phyloP scores from a whole-genome alignment of 1,140 invertebrate species.

The Eulimnadia texana region DNA sequence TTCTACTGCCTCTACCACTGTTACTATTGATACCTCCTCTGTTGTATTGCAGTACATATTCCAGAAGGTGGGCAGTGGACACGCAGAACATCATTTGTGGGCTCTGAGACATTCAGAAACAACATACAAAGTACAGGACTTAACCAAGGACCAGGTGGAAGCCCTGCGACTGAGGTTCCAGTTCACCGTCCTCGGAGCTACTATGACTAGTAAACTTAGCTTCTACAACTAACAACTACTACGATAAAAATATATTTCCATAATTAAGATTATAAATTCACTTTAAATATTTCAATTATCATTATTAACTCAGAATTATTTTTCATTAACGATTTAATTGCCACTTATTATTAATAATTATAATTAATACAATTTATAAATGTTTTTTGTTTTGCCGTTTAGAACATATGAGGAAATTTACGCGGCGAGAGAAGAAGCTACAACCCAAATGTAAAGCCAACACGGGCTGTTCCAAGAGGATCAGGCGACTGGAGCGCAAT shows the following conservation, averaged over 20 bases:
- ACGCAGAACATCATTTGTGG: conserved; percentile 16
- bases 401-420: conserved; percentile 15
- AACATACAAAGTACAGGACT: conserved; percentile 17
- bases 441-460: conserved; percentile 15
- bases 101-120: conserved; percentile 5
- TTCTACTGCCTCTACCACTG: no score
- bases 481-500: conserved; percentile 15
- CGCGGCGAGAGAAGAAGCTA: conserved; percentile 14
- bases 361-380: no score
- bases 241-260: no score
- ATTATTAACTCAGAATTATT: no score
- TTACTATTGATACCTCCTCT: no score
- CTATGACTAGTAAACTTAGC: conserved; percentile 9
- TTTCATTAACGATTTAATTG: no score
- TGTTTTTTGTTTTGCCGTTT: background rate
- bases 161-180: conserved; percentile 12
- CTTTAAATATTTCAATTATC: no score
- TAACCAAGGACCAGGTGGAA: conserved; percentile 12
- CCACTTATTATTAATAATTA: no score
- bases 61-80: conserved; percentile 10
- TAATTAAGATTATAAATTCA: no score
- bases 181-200: conserved; percentile 13
- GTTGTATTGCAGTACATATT: conserved; percentile 16
- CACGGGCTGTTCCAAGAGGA: conserved; percentile 15
- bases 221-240: no score